phyloP scores from a whole-genome alignment of 2,113 vertebrate genomes.

The Oreochromis aureus region DNA sequence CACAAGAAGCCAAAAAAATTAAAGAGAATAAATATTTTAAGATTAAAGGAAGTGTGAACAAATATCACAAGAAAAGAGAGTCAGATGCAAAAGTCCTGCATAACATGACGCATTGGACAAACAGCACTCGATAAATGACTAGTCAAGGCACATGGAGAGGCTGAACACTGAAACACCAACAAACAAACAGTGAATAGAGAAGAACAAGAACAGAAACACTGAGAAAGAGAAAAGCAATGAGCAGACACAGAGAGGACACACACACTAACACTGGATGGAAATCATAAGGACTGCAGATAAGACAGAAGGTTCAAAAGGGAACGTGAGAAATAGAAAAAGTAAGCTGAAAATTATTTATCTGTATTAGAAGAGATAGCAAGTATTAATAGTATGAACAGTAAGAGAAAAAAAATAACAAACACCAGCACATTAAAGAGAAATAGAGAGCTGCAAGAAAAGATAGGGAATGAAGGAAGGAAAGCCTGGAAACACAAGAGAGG shows the following conservation, averaged over 20 bases:
- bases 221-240: constrained; percentile 38
- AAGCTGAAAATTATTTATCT: constrained; percentile 55
- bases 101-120: constrained; percentile 41
- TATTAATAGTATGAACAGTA: constrained; percentile 74
- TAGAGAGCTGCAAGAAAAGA: constrained; percentile 73
- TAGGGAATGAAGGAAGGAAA: constrained; percentile 62
- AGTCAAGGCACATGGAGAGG: constrained; percentile 59
- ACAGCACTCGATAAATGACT: constrained; percentile 58
- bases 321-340: constrained; percentile 47
- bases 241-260: constrained; percentile 28
- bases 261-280: constrained; percentile 28
- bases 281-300: constrained; percentile 50
- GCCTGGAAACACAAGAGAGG: constrained; percentile 77
- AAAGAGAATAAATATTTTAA: constrained; percentile 23
- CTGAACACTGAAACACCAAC: constrained; percentile 54
- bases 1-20: neutral
- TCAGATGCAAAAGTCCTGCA: constrained; percentile 1
- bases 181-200: constrained; percentile 29
- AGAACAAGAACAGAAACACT: constrained; percentile 30
- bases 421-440: constrained; percentile 65
- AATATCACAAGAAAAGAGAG: constrained; percentile 5
- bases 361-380: constrained; percentile 69
- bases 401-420: constrained; percentile 54
- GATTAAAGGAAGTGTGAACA: constrained; percentile 20
- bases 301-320: constrained; percentile 33